Evolutionary conservation across 2,888 invertebrate species (phyloP).

Genomic region (Andrena bucephala): DNA sequence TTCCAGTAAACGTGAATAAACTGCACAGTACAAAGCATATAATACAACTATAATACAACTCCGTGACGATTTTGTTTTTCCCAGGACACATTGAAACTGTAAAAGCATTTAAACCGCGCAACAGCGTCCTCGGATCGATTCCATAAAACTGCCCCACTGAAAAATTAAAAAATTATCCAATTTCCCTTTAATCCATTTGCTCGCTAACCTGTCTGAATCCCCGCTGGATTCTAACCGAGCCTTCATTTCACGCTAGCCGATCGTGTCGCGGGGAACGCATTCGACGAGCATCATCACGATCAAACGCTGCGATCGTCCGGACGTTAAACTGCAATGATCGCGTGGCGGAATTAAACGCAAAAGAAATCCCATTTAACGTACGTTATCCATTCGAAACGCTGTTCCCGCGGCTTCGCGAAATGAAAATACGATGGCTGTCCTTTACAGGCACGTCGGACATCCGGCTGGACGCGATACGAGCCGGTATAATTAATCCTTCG

Average conservation of each 20-base stretch:
- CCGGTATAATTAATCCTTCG: slow-evolving; percentile 64
- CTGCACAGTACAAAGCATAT: too few species aligned
- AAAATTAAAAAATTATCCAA: slow-evolving; percentile 29
- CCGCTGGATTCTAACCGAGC: slow-evolving; percentile 14
- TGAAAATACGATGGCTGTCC: slow-evolving; percentile 68
- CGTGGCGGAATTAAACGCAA: slow-evolving; percentile 30
- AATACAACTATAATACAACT: too few species aligned
- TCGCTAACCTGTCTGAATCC: neutral
- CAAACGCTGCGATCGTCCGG: slow-evolving; percentile 11
- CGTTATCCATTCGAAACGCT: neutral
- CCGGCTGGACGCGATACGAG: slow-evolving; percentile 50
- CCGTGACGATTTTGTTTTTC: too few species aligned
- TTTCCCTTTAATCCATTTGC: slow-evolving; percentile 27
- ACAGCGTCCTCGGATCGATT: neutral
- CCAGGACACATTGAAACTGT: too few species aligned
- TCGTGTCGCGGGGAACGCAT: neutral
- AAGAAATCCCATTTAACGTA: slow-evolving; percentile 13
- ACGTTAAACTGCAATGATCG: slow-evolving; percentile 21
- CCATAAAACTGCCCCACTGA: neutral
- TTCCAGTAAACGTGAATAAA: too few species aligned
- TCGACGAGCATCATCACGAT: neutral
- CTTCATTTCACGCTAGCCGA: slow-evolving; percentile 24
- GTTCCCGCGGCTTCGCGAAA: slow-evolving; percentile 48
- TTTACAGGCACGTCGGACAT: slow-evolving; percentile 63
- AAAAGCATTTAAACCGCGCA: neutral